A percentile compares a stretch with the other conserved stretches of the same genome.
Evolutionary conservation across 2,888 invertebrate genomes (phyloP).

Genomic region (Colostygia pectinataria): DNA sequence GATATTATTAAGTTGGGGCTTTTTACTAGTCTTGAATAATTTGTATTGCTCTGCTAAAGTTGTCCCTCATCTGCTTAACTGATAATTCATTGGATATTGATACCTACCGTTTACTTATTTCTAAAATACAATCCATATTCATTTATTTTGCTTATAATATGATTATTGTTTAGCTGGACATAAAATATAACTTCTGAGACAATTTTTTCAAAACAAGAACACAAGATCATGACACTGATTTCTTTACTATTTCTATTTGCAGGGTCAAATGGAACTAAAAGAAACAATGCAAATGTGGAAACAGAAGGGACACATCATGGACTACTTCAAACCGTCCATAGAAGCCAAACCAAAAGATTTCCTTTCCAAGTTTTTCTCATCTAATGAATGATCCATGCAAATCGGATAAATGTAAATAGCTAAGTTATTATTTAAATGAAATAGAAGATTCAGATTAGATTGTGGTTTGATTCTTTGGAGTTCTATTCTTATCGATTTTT

Average conservation of each 20-base stretch:
- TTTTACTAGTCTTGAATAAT: too few species aligned
- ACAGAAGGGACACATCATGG: slow-evolving; percentile 94
- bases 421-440: slow-evolving; percentile 41
- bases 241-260: slow-evolving; percentile 40
- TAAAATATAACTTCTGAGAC: too few species aligned
- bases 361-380: slow-evolving; percentile 93
- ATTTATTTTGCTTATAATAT: too few species aligned
- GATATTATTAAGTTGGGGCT: too few species aligned
- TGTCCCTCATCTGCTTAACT: too few species aligned
- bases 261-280: slow-evolving; percentile 98
- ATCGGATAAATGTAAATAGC: slow-evolving; percentile 38
- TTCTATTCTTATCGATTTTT: not conserved
- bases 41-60: too few species aligned
- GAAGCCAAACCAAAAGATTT: slow-evolving; percentile 95
- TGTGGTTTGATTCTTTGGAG: slow-evolving; percentile 10
- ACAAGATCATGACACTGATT: too few species aligned
- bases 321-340: slow-evolving; percentile 91
- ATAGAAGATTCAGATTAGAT: slow-evolving; percentile 42
- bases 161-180: too few species aligned
- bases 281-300: slow-evolving; percentile 95
- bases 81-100: too few species aligned
- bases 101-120: too few species aligned
- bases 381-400: slow-evolving; percentile 76
- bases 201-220: too few species aligned
- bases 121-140: too few species aligned